These are phyloP conservation scores for Manis javanica DNA, from an alignment of 2,797 vertebrate genomes.

Conservation along the genomic window DNA sequence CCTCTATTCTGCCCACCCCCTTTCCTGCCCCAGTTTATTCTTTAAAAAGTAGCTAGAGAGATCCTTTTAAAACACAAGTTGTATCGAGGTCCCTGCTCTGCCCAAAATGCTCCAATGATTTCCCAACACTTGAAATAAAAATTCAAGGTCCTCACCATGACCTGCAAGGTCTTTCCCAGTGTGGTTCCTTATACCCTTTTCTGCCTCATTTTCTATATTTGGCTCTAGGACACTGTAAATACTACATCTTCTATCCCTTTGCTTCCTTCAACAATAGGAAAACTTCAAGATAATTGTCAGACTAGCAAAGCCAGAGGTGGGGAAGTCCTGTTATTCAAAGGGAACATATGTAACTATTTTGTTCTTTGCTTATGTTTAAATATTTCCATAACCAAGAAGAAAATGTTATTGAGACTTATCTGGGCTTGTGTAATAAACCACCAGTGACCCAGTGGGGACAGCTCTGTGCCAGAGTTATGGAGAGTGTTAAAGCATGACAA, in stretches of 20 bases:
- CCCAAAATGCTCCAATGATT: background rate
- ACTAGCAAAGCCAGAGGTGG: background rate
- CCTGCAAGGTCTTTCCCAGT: background rate
- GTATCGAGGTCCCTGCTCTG: background rate
- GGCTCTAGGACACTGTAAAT: background rate
- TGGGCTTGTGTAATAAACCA: background rate
- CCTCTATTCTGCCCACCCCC: background rate
- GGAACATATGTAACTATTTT: background rate
- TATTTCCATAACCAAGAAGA: constrained; percentile 25
- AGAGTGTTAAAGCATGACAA: background rate
- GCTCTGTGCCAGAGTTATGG: background rate
- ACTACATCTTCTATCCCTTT: background rate
- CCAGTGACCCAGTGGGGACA: background rate
- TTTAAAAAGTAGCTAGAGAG: background rate
- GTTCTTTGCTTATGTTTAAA: background rate
- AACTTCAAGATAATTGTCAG: background rate
- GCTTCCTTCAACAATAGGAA: background rate
- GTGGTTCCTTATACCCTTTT: background rate
- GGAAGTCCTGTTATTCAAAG: background rate
- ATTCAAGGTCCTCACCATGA: background rate
- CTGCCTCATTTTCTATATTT: background rate
- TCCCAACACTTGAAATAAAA: background rate
- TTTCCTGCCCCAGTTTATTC: background rate
- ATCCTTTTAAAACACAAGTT: background rate
- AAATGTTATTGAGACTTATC: background rate